Conservation (phyloP, 2,888 invertebrate species). For the Ophraella communa region DNA sequence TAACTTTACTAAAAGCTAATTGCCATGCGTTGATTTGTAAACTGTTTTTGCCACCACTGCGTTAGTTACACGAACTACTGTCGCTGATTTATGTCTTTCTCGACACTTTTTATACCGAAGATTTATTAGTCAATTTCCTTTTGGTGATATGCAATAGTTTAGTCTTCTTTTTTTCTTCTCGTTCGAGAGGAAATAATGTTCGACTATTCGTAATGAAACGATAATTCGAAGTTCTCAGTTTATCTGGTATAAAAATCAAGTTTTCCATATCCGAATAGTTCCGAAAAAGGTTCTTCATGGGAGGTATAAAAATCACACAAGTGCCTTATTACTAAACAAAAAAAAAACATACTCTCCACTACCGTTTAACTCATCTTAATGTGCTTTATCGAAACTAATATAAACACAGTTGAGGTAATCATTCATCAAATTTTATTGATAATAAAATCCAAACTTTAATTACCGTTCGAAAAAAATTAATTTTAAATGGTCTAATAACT, state of each 20-base stretch:
- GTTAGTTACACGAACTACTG: slow-evolving; percentile 41
- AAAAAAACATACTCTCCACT: slow-evolving; percentile 42
- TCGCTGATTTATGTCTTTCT: slow-evolving; percentile 41
- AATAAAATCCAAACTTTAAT: slow-evolving; percentile 39
- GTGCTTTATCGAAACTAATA: slow-evolving; percentile 43
- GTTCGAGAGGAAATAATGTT: neutral
- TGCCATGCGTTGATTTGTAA: slow-evolving; percentile 57
- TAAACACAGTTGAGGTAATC: slow-evolving; percentile 47
- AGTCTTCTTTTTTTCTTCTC: neutral
- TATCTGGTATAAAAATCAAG: too few species aligned
- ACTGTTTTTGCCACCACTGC: slow-evolving; percentile 50
- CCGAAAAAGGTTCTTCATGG: too few species aligned
- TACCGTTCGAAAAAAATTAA: neutral
- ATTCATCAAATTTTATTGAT: slow-evolving; percentile 43
- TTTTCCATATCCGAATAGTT: too few species aligned
- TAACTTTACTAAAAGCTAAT: slow-evolving; percentile 57
- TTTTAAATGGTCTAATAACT: neutral
- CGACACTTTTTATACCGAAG: slow-evolving; percentile 37
- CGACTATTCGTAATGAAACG: neutral
- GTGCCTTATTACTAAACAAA: slow-evolving; percentile 32
- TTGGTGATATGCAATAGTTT: slow-evolving; percentile 22
- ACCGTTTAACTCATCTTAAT: slow-evolving; percentile 42
- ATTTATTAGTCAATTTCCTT: slow-evolving; percentile 35
- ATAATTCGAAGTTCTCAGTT: too few species aligned
- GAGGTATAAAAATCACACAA: slow-evolving; percentile 35